These are phyloP conservation scores for Drosophila mojavensis DNA, from an alignment of 1,140 invertebrate genomes.

Conservation along the genomic window DNA sequence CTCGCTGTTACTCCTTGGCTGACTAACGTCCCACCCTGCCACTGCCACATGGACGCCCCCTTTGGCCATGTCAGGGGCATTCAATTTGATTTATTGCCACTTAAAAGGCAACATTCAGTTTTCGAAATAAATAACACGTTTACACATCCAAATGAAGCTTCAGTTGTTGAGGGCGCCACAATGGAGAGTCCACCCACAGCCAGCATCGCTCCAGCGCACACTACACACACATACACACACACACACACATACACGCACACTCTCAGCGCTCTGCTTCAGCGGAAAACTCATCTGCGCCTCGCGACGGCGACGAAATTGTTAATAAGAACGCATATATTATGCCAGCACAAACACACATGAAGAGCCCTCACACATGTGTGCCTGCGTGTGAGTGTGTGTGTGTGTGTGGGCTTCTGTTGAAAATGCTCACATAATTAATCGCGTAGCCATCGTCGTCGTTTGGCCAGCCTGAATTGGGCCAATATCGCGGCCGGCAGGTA, in stretches of 20 bases:
- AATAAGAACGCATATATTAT: constrained; percentile 82
- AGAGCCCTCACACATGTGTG: neutral
- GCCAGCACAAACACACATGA: constrained; percentile 44
- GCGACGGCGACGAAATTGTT: constrained; percentile 76
- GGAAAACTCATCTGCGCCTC: constrained; percentile 23
- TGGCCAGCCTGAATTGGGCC: constrained; percentile 26
- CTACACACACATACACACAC: neutral
- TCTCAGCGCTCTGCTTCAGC: neutral
- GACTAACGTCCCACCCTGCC: constrained; percentile 12
- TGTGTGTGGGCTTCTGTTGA: neutral
- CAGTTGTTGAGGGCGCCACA: constrained; percentile 65
- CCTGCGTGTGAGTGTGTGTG: constrained; percentile 10
- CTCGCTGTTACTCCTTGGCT: constrained; percentile 41
- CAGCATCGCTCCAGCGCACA: neutral
- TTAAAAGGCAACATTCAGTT: constrained; percentile 82
- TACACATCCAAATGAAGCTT: constrained; percentile 79
- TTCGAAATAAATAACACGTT: constrained; percentile 81
- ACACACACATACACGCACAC: neutral
- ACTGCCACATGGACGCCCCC: constrained; percentile 21
- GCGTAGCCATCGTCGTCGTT: constrained; percentile 7
- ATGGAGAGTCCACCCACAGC: neutral
- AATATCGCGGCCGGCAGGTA: neutral
- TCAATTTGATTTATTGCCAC: constrained; percentile 82
- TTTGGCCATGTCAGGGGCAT: constrained; percentile 33
- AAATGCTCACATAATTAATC: constrained; percentile 51